Conservation (phyloP, 2,113 vertebrate species). For the Chiloscyllium plagiosum region DNA sequence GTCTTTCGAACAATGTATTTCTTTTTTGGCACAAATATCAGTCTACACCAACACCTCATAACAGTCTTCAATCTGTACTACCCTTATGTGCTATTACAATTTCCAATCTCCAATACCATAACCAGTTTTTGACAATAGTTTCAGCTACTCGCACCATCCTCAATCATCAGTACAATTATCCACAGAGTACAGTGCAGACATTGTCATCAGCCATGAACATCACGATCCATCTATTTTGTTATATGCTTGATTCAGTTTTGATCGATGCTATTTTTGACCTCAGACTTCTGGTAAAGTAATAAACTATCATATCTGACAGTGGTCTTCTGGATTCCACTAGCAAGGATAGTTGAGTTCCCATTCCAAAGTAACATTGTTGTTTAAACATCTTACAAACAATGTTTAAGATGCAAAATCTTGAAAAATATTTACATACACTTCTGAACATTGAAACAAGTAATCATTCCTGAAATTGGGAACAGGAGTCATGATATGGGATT, state of each 20-base stretch:
- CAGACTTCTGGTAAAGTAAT: background rate
- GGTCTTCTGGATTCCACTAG: background rate
- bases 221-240: background rate
- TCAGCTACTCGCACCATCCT: background rate
- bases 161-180: constrained; percentile 15
- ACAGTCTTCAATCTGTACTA: background rate
- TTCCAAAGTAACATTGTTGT: background rate
- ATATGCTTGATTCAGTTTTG: background rate
- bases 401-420: background rate
- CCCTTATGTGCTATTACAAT: background rate
- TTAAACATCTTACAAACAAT: background rate
- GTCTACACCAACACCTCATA: background rate
- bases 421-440: background rate
- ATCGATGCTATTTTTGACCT: background rate
- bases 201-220: background rate
- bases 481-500: background rate
- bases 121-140: background rate
- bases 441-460: background rate
- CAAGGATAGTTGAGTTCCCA: background rate
- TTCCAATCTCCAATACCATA: background rate
- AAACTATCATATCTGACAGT: background rate
- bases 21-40: background rate
- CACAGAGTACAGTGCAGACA: background rate
- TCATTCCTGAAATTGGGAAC: background rate
- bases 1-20: background rate